phyloP scores from a whole-genome alignment of 2,888 invertebrate genomes.

The Plebejus anna region DNA sequence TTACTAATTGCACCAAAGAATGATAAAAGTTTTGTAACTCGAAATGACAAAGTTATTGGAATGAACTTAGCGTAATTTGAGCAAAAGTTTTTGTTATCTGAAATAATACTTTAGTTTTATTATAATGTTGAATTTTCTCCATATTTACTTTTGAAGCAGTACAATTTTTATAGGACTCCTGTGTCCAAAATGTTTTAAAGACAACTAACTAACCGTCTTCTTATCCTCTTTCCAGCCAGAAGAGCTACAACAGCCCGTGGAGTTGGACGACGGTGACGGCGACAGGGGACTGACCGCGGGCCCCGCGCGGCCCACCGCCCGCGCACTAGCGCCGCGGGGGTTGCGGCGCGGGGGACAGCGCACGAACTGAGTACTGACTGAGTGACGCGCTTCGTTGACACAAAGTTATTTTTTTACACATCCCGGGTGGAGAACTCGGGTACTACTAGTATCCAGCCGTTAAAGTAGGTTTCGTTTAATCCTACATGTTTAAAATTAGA shows the following conservation, averaged over 20 bases:
- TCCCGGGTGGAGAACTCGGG: slow-evolving; percentile 4
- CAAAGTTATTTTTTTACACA: slow-evolving; percentile 27
- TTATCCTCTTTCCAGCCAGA: slow-evolving; percentile 73
- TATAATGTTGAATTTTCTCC: background rate
- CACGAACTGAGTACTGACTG: slow-evolving; percentile 31
- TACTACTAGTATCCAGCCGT: slow-evolving; percentile 16
- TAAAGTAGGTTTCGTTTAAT: slow-evolving; percentile 12
- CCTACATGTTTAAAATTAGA: slow-evolving; percentile 17
- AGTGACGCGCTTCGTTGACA: slow-evolving; percentile 13
- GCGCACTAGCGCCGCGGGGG: slow-evolving; percentile 52
- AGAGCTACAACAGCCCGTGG: slow-evolving; percentile 82
- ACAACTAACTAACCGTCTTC: slow-evolving; percentile 29
- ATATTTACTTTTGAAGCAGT: background rate
- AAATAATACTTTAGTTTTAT: background rate
- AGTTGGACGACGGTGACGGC: slow-evolving; percentile 83
- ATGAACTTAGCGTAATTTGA: background rate
- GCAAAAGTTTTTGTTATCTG: background rate
- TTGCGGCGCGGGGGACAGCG: slow-evolving; percentile 36
- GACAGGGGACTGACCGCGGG: slow-evolving; percentile 82
- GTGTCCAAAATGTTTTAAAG: background rate
- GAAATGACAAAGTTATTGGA: background rate
- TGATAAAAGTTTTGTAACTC: background rate
- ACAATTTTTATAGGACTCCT: background rate
- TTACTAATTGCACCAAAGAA: background rate
- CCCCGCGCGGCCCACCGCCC: slow-evolving; percentile 77